phyloP scores from a whole-genome alignment of 2,113 vertebrate species.

The Protomyctophum bolini region DNA sequence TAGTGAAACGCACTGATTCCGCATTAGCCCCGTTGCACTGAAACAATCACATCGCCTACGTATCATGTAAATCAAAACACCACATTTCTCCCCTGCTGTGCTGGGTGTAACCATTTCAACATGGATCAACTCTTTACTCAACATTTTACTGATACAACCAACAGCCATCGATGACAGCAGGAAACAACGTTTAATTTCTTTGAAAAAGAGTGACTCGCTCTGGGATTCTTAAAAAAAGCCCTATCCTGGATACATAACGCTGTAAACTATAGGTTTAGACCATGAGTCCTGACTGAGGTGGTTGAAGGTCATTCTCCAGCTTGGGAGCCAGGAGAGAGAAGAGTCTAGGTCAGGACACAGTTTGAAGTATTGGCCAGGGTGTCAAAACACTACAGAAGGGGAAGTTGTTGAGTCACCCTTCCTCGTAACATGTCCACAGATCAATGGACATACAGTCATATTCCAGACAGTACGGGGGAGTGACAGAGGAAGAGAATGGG shows the following conservation, averaged over 20 bases:
- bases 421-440: too few relatives aligned
- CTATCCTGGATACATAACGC: not conserved
- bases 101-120: not conserved
- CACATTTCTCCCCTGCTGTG: too few relatives aligned
- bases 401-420: constrained; percentile 23
- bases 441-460: too few relatives aligned
- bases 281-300: not conserved
- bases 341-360: too few relatives aligned
- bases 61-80: too few relatives aligned
- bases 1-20: too few relatives aligned
- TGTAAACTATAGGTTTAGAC: not conserved
- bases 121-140: not conserved
- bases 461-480: too few relatives aligned
- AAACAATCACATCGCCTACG: too few relatives aligned
- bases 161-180: not conserved
- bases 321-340: too few relatives aligned
- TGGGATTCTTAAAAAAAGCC: constrained; percentile 1
- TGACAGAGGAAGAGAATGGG: constrained; percentile 4
- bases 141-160: not conserved
- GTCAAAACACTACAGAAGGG: constrained; percentile 7
- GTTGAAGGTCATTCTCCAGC: too few relatives aligned
- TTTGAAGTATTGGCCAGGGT: too few relatives aligned
- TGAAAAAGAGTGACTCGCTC: not conserved
- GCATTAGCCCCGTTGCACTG: too few relatives aligned
- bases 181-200: constrained; percentile 12